Evolutionary conservation across 1,140 invertebrate species (phyloP), one percentile per base, ranked within the genome.

Genomic region (Tribolium madens): DNA sequence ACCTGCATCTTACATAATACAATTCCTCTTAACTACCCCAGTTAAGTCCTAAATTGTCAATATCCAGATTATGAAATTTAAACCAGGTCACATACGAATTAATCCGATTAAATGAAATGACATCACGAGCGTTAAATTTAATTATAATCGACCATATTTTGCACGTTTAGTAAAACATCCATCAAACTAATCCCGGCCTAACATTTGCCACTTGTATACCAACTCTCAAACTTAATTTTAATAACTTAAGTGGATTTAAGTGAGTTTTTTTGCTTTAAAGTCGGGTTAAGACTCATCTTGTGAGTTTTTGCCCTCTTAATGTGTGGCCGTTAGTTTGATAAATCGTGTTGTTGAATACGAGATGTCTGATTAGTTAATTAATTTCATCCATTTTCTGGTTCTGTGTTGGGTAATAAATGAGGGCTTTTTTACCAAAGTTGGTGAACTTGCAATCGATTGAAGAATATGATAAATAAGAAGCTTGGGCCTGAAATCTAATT

Each of bases 71-170:
- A 42, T n/a, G 9, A 42, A 42, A 10, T 42, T 42, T 10, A 42
- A 42, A 42, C 36, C 15, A 14, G 48, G 15, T 15, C 48, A 17
- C 13, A 50, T 50, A 7, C 1, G 6, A 1, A 7, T 6, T 13
- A 50, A 50, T 50, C 48, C 6, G 48, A 50, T 50, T 50, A 50
- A 50, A 50, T 7, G 15, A 17, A 50, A 14, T 15, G 2, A 18
- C 9, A 15, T 15, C 10, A 18, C 17, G 1, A n/a, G 10, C 52
- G 52, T 57, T 17, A 18, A 57, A 57, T 57, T 57, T 18, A 57
- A 57, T 57, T 57, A 57, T 26, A 57, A 57, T 57, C 52, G 52
- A 17, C 5, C 52, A 26, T 57, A 57, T 57, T 57, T 57, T 26
- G 17, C 52, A 50, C 48, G 48, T 50, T 50, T 50, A 50, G 13